phyloP scores from a whole-genome alignment of 2,797 vertebrate species.

The Darevskia nairensis region DNA sequence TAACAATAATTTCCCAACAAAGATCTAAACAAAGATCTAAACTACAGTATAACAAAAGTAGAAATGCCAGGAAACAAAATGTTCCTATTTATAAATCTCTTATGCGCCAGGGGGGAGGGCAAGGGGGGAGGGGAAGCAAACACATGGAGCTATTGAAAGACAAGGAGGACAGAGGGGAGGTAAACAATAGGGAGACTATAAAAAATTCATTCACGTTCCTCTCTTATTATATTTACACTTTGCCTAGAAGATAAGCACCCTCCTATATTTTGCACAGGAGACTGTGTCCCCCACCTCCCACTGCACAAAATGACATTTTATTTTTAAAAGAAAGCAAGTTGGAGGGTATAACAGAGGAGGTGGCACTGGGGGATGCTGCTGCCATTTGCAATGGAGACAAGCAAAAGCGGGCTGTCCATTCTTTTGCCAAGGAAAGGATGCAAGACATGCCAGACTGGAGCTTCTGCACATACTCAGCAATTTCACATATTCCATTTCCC shows the following conservation, averaged over 20 bases:
- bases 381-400: not conserved
- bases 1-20: too few species aligned
- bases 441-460: not conserved
- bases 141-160: constrained; percentile 3
- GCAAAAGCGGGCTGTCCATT: constrained; percentile 5
- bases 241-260: constrained; percentile 38
- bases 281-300: constrained; percentile 36
- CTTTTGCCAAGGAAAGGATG: not conserved
- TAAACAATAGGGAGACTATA: constrained; percentile 16
- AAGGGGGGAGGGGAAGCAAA: constrained; percentile 13
- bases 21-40: not conserved
- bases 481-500: not conserved
- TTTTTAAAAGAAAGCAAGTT: constrained; percentile 28
- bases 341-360: constrained; percentile 13
- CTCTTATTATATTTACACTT: constrained; percentile 30
- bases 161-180: not conserved
- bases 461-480: not conserved
- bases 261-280: not conserved
- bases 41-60: constrained; percentile 4
- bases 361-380: not conserved
- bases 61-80: constrained; percentile 41
- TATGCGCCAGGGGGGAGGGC: not conserved
- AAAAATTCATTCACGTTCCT: constrained; percentile 41
- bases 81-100: constrained; percentile 41
- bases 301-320: constrained; percentile 28